Conservation (phyloP, 2,888 invertebrate genomes). For the Bhutanitis thaidina region DNA sequence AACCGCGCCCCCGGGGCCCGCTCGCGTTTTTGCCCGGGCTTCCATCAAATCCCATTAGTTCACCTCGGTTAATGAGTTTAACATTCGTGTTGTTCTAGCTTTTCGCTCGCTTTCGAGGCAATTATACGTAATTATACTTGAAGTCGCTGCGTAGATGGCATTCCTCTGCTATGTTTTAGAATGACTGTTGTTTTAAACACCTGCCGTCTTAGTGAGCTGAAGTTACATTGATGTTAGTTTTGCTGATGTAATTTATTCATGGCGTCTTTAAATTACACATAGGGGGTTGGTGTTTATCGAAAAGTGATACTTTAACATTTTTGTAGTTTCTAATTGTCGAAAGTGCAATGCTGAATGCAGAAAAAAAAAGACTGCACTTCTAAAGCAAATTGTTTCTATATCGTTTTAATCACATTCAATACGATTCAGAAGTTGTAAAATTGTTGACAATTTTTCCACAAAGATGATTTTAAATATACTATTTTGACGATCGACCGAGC, state of each 20-base stretch:
- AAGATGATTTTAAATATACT: too few species aligned
- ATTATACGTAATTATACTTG: constrained; percentile 24
- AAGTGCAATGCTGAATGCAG: too few species aligned
- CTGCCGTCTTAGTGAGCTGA: neutral
- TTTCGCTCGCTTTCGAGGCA: constrained; percentile 31
- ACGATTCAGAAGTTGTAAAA: too few species aligned
- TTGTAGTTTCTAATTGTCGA: too few species aligned
- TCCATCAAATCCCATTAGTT: constrained; percentile 48
- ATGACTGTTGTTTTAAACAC: constrained; percentile 11
- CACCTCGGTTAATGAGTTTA: constrained; percentile 40
- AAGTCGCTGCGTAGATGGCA: constrained; percentile 8
- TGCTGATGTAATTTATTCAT: neutral
- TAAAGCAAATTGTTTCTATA: too few species aligned
- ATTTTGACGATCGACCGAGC: too few species aligned
- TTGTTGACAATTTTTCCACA: too few species aligned
- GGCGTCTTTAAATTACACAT: neutral
- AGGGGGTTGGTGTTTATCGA: too few species aligned
- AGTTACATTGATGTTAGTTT: neutral
- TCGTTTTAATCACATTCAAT: too few species aligned
- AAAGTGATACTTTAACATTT: too few species aligned
- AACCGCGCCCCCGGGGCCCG: constrained; percentile 40
- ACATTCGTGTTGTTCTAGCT: constrained; percentile 32
- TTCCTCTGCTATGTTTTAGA: constrained; percentile 11
- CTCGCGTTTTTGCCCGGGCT: constrained; percentile 41
- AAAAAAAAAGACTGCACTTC: too few species aligned